Evolutionary conservation across 2,113 vertebrate species (phyloP), one percentile per base, ranked within the genome.

Genomic region (Turdus rufiventris): DNA sequence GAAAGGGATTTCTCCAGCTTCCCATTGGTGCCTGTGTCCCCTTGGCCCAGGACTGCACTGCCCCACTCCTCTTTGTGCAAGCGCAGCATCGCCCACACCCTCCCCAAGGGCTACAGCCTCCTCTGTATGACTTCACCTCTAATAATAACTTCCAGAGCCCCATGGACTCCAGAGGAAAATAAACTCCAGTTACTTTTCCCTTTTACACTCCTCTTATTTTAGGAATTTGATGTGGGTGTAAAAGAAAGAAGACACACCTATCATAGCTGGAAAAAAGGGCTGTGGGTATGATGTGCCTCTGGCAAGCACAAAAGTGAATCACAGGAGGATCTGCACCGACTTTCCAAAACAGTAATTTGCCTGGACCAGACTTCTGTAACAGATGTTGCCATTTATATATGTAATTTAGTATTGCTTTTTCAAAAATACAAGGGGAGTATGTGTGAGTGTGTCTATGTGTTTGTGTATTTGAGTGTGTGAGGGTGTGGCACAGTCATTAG

Each of bases 161-260:
- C 6, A 2, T 4, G 71, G 50, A 86, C 76, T 95, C 80, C 84
- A 82, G 82, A 83, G 89, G 74, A 95, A 96, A 96, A 91, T 91
- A 87, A 94, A 93, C 89, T 73, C 48, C 12, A 84, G 92, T 86
- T 78, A 81, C 82, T 94, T 91, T 85, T 94, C 81, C 75, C 74
- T 91, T 95, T 82, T 81, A 88, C 66, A 79, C 45, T 34, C 34
- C 70, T 93, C 93, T 97, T 95, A 94, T 95, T 96, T 96, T 94
- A 96, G 92, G 96, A 94, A 89, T 95, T 92, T 75, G 58, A 53
- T 93, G 91, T 92, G 93, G 89, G 87, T 91, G 95, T 94, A 90
- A 87, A 95, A 93, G 72, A 83, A 79, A 75, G 57, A 88, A 85
- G 91, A 84, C 89, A 91, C 94, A 97, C 88, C 94, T 93, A 95